Evolutionary conservation across 2,888 invertebrate species (phyloP), one percentile per base, ranked within the genome.

Genomic region (Diaprepes abbreviatus): DNA sequence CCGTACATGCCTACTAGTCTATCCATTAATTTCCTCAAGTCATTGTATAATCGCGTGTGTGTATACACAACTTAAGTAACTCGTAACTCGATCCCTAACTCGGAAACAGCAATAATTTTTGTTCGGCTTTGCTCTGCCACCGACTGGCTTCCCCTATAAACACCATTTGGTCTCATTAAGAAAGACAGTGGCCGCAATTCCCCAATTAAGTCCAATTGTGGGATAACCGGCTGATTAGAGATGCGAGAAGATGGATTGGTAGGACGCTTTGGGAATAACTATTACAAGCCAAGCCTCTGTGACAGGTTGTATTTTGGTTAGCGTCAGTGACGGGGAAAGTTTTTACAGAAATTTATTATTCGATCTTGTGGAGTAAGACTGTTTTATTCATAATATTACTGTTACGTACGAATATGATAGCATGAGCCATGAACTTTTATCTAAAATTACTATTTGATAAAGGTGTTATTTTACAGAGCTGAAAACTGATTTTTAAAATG

Each of bases 211-310:
- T 69, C 66, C 72, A 72, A 72, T 72, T 72, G 72, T 63, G 72
- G 72, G 72, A 72, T 72, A 72, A 72, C 72, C 72, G 72, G 66
- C 72, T 69, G 72, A 72, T 72, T 72, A 72, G 72, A 72, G 72
- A 68, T 66, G 72, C 57, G 52, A 62, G 72, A 72, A 72, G 72
- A 72, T 62, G 60, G 59, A 72, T 72, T 54, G 69, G 45, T 62
- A 38, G 38, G 62, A 66, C 69, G 68, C 52, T 38, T 6, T 2
- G 40, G 19, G 71, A 68, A 71, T 71, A 68, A 66, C 57, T 71
- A 63, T 55, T 33, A 19, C 71, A 55, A 19, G 24, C 36, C 12
- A 24, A 24, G 24, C 38, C 21, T 38, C 21, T 17, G 21, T 17
- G 24, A 48, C 38, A 38, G 21, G 21, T 21, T 24, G 14, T 50